phyloP scores from a whole-genome alignment of 2,797 vertebrate genomes.

The Sebastes wilsoni region DNA sequence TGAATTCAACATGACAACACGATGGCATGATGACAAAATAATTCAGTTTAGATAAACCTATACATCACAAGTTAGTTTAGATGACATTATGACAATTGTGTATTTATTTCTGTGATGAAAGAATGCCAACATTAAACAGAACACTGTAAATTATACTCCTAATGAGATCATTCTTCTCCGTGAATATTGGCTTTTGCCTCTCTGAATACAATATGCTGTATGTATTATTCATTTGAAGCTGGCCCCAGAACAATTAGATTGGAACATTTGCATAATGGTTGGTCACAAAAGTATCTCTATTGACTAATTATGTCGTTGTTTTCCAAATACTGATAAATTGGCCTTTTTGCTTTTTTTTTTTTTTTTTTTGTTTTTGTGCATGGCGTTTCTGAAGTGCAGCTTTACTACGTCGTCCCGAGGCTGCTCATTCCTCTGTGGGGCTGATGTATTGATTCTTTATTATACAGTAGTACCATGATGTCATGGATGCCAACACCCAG shows the following conservation, averaged over 20 bases:
- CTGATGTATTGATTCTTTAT: constrained; percentile 69
- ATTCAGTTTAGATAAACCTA: neutral
- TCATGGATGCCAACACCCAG: constrained; percentile 53
- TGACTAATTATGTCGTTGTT: constrained; percentile 72
- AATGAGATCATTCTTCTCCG: constrained; percentile 70
- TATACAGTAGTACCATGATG: constrained; percentile 38
- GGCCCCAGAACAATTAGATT: constrained; percentile 70
- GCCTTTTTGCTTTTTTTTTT: constrained; percentile 42
- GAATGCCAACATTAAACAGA: constrained; percentile 50
- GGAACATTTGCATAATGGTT: constrained; percentile 75
- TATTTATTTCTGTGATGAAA: constrained; percentile 35
- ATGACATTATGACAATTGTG: neutral
- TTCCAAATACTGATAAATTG: constrained; percentile 62
- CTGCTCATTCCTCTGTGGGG: constrained; percentile 46
- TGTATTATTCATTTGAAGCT: constrained; percentile 78
- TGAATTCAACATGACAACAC: neutral
- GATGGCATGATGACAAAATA: neutral
- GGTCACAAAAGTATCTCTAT: constrained; percentile 69
- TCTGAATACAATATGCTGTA: constrained; percentile 53
- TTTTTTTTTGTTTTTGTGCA: constrained; percentile 32
- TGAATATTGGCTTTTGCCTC: constrained; percentile 62
- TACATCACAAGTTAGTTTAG: constrained; percentile 4
- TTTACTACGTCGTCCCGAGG: constrained; percentile 25
- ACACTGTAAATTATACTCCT: constrained; percentile 49
- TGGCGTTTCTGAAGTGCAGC: constrained; percentile 41